Evolutionary conservation across 2,797 vertebrate genomes (phyloP).

Genomic region (Chiloscyllium punctatum): DNA sequence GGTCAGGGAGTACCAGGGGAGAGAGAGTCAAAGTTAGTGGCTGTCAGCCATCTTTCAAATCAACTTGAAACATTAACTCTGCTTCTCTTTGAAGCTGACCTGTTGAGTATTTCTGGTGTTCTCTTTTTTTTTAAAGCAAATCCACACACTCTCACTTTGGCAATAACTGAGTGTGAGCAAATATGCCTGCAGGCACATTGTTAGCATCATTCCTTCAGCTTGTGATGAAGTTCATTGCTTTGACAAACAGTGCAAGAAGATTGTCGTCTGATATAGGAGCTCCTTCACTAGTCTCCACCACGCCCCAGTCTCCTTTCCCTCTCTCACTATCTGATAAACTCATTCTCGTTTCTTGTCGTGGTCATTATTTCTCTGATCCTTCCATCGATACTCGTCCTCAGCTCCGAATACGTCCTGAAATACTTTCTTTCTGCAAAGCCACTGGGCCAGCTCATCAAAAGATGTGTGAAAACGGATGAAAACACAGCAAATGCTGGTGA

Average conservation of each 20-base stretch:
- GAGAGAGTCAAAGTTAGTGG: neutral
- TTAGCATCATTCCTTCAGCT: neutral
- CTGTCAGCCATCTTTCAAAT: no score
- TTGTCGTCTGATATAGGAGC: neutral
- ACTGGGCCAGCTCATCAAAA: neutral
- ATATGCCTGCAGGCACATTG: neutral
- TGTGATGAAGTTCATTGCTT: neutral
- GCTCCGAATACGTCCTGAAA: neutral
- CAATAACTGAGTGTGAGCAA: neutral
- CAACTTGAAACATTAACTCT: neutral
- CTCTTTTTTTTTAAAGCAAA: no score
- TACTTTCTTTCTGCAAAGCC: neutral
- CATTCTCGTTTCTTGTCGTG: neutral
- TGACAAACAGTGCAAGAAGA: conserved; percentile 5
- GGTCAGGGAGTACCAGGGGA: neutral
- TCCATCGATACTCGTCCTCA: neutral
- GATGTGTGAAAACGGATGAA: neutral
- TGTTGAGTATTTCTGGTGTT: no score
- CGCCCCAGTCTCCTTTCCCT: neutral
- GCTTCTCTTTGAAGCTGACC: neutral
- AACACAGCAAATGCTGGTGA: neutral
- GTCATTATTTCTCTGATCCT: neutral
- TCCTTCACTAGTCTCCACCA: neutral
- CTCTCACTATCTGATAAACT: neutral
- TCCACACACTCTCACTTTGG: neutral